Percentiles rank a stretch among this genome's conserved stretches.
phyloP scores from a whole-genome alignment of 2,113 vertebrate species.

The Thymallus thymallus region DNA sequence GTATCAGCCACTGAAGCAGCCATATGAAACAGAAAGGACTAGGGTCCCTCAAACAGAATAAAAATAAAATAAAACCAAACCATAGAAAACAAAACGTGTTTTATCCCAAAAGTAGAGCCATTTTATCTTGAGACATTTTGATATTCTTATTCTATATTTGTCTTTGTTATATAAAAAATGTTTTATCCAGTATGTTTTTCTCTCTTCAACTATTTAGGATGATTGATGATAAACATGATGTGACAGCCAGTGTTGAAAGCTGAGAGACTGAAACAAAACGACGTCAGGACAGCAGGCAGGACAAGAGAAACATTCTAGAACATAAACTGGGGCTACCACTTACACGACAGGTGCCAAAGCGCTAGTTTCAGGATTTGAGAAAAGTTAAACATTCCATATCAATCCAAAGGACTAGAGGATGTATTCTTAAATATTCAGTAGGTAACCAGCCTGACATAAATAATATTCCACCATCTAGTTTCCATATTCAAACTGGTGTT shows the following conservation, averaged over 20 bases:
- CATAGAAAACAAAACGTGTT: conserved; percentile 50
- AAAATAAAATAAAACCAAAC: conserved; percentile 45
- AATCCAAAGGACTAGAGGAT: conserved; percentile 6
- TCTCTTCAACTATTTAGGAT: conserved; percentile 46
- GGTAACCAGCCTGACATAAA: background rate
- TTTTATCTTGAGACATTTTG: conserved; percentile 21
- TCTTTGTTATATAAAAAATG: conserved; percentile 34
- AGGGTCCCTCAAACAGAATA: conserved; percentile 44
- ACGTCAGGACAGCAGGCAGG: conserved; percentile 23
- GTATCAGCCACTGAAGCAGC: background rate
- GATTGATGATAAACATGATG: conserved; percentile 56
- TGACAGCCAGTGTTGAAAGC: conserved; percentile 59
- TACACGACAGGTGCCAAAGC: background rate
- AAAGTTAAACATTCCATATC: background rate
- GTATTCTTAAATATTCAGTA: conserved; percentile 26
- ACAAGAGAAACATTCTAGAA: conserved; percentile 2
- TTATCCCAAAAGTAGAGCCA: conserved; percentile 36
- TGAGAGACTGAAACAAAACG: conserved; percentile 9
- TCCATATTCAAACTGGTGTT: conserved; percentile 37
- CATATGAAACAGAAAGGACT: conserved; percentile 45
- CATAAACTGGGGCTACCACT: background rate
- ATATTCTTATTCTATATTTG: conserved; percentile 43
- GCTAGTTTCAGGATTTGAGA: background rate
- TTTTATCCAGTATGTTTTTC: conserved; percentile 46
- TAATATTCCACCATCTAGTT: conserved; percentile 24